Evolutionary conservation across 2,888 invertebrate species (phyloP), one percentile per base, ranked within the genome.

Genomic region (Patella caerulea): DNA sequence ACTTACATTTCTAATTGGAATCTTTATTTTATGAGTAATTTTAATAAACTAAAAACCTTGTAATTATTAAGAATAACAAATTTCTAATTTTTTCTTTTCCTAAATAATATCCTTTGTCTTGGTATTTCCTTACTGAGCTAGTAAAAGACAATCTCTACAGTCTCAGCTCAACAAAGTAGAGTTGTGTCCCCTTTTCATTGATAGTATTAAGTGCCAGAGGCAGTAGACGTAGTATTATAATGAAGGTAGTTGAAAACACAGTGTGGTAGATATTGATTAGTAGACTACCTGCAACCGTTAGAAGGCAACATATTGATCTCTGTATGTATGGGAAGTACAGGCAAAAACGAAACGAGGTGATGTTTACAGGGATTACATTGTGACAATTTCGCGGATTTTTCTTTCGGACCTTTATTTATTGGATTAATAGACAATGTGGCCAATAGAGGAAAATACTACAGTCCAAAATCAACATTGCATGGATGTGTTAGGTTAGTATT

Each of bases 401-500:
- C 45, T 45, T 45, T 45, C 45, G 45, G 45, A 45, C 17, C 65
- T 24, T 24, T 24, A 24, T 65, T 65, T 65, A 65, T 65, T 65
- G 65, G 65, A 65, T 65, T 65, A 19, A 24, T 65, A 45, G 65
- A 65, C 19, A 65, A 65, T 65, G 65, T 65, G 65, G 65, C 65
- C 65, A 1, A 65, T 65, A 65, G 65, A 65, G 24, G 65, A 65
- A 24, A 65, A 11, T 65, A 12, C 65, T 65, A 65, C 65, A 24
- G 65, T 65, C 2, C 19, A 65, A 65, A 65, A 65, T 24, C 19
- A 65, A 24, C 65, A 65, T 65, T 65, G 65, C 4, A 65, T 24
- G 24, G 65, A 65, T 14, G 65, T 65, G 65, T 65, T 65, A 65
- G 65, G 65, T 65, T 65, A 24, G 65, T 65, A 65, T 65, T 65